These are phyloP conservation scores for Myioborus miniatus DNA, from an alignment of 2,797 vertebrate genomes.

Conservation along the genomic window DNA sequence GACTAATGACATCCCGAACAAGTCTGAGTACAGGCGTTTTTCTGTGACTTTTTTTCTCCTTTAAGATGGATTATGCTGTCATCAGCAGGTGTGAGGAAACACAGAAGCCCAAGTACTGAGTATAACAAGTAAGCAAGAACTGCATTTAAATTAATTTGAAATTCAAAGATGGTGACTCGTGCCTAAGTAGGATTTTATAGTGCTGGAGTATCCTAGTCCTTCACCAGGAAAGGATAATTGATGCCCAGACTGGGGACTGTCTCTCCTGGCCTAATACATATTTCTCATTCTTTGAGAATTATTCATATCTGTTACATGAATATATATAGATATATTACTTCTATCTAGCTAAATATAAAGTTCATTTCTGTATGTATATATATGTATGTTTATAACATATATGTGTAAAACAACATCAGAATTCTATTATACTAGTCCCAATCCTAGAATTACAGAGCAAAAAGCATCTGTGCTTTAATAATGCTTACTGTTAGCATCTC, in stretches of 20 bases:
- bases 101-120: neutral
- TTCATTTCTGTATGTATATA: neutral
- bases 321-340: neutral
- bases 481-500: neutral
- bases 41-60: neutral
- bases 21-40: conserved; percentile 6
- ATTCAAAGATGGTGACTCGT: neutral
- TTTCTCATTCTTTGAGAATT: neutral
- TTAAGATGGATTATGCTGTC: conserved; percentile 39
- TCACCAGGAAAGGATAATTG: neutral
- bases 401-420: neutral
- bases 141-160: conserved; percentile 48
- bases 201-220: neutral
- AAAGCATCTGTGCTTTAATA: neutral
- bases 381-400: neutral
- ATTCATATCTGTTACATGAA: neutral
- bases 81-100: conserved; percentile 31
- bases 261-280: neutral
- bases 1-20: conserved; percentile 46
- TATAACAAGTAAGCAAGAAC: neutral
- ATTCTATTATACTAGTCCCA: neutral
- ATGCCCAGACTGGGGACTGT: neutral
- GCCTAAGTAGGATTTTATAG: neutral
- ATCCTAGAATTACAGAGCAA: neutral
- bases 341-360: neutral